Evolutionary conservation across 2,888 invertebrate species (phyloP).

Genomic region (Tachina lurida): DNA sequence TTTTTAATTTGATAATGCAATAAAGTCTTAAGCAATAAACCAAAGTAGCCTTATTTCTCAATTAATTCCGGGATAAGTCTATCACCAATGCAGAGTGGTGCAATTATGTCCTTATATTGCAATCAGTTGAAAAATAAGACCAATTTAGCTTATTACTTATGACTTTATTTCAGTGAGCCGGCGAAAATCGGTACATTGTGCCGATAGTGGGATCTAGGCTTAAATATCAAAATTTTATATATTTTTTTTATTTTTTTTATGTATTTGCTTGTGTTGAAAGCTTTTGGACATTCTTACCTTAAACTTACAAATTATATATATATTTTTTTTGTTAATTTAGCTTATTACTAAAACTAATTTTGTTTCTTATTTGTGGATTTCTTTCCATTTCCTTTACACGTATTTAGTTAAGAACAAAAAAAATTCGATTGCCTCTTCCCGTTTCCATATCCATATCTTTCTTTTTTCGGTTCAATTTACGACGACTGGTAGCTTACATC

Average conservation of each 20-base stretch:
- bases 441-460: not conserved
- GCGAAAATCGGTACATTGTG: no score
- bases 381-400: not conserved
- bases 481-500: constrained; percentile 64
- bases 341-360: not conserved
- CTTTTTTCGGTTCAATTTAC: not conserved
- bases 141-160: no score
- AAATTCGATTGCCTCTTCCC: constrained; percentile 69
- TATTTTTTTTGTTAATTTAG: not conserved
- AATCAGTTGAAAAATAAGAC: no score
- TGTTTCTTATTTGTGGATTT: constrained; percentile 4
- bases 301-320: not conserved
- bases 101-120: no score
- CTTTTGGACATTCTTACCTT: constrained; percentile 24
- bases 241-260: not conserved
- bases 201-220: no score
- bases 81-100: no score
- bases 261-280: not conserved
- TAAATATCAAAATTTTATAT: not conserved
- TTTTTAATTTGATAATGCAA: not conserved
- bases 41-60: no score
- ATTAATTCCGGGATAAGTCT: no score
- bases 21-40: no score
- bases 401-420: constrained; percentile 12
- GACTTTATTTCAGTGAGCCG: no score